phyloP scores from a whole-genome alignment of 2,113 vertebrate genomes.

The Callionymus lyra region DNA sequence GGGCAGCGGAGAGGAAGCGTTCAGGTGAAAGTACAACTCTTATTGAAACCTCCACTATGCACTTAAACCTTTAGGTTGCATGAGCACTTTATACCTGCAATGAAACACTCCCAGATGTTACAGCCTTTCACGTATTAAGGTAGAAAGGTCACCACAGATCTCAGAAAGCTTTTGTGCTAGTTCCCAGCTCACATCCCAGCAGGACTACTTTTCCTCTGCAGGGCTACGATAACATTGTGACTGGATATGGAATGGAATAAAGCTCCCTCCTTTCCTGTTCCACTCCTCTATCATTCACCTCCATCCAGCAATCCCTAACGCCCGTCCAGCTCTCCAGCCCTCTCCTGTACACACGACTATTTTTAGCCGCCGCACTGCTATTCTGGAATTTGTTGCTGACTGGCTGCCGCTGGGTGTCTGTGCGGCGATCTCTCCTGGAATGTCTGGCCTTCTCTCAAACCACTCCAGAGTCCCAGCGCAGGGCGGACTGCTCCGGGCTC shows the following conservation, averaged over 20 bases:
- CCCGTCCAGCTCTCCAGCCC: slow-evolving; percentile 29
- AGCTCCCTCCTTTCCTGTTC: slow-evolving; percentile 40
- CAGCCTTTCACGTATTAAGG: no score
- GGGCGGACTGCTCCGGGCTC: slow-evolving; percentile 44
- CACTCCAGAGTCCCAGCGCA: slow-evolving; percentile 61
- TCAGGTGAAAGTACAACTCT: no score
- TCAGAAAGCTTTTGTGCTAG: slow-evolving; percentile 18
- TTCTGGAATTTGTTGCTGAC: slow-evolving; percentile 74
- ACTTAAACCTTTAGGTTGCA: no score
- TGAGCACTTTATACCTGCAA: no score
- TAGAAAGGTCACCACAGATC: no score
- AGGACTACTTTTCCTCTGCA: slow-evolving; percentile 47
- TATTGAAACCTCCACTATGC: no score
- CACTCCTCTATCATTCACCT: slow-evolving; percentile 47
- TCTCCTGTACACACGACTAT: slow-evolving; percentile 66
- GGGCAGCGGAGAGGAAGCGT: no score
- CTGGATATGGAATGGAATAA: slow-evolving; percentile 56
- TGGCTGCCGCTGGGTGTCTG: slow-evolving; percentile 67
- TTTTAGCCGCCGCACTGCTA: slow-evolving; percentile 70
- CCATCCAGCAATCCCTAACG: slow-evolving; percentile 22
- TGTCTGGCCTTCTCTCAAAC: slow-evolving; percentile 72
- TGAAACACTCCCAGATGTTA: no score
- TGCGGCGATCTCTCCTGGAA: slow-evolving; percentile 68
- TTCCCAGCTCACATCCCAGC: slow-evolving; percentile 34
- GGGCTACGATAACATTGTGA: slow-evolving; percentile 60